phyloP scores from a whole-genome alignment of 2,113 vertebrate species.

The Dromiciops gliroides region DNA sequence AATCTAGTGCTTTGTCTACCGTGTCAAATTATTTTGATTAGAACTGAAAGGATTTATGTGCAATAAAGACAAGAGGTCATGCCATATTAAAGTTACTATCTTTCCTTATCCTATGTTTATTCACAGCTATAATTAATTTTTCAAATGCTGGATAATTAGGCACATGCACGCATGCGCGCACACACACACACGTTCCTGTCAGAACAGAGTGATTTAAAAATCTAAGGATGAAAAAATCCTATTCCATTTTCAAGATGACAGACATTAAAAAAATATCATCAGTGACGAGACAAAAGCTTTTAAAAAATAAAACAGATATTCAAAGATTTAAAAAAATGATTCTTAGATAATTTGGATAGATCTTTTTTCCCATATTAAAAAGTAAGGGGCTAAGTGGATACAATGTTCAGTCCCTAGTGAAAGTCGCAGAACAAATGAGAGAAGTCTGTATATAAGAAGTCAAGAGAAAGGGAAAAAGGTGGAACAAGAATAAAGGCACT shows the following conservation, averaged over 20 bases:
- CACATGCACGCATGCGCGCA: neutral
- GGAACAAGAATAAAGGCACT: conserved; percentile 22
- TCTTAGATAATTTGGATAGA: neutral
- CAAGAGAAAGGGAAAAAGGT: neutral
- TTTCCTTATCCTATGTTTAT: neutral
- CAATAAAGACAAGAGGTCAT: neutral
- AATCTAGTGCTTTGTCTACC: neutral
- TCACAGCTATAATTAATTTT: neutral
- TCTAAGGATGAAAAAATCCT: too few relatives aligned
- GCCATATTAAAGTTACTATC: neutral
- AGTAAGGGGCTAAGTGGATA: neutral
- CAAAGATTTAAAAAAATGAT: neutral
- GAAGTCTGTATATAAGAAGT: neutral
- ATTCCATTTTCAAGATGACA: too few relatives aligned
- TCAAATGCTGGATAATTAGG: neutral
- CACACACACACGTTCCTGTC: neutral
- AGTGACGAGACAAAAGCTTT: too few relatives aligned
- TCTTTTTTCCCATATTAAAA: too few relatives aligned
- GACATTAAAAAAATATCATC: too few relatives aligned
- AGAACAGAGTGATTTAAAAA: too few relatives aligned
- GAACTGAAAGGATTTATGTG: neutral
- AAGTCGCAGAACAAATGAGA: neutral
- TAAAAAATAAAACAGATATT: neutral
- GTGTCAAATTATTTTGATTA: neutral
- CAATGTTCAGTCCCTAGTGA: neutral